These are phyloP conservation scores for Artemisiospiza belli DNA, from an alignment of 2,113 vertebrate species.

Conservation along the genomic window DNA sequence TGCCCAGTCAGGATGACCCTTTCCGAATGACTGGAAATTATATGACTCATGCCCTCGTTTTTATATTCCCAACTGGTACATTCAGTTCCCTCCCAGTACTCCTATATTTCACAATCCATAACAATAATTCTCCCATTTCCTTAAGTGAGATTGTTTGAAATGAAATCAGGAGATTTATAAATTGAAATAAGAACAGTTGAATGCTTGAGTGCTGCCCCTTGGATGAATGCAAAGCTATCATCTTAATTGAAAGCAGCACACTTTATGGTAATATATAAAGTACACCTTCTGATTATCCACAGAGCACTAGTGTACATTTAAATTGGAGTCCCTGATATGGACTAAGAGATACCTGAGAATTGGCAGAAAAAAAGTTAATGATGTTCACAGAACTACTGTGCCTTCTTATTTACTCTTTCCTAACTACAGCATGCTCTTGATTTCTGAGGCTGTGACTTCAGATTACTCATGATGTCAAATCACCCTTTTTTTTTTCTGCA, in stretches of 20 bases:
- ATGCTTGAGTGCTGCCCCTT: not conserved
- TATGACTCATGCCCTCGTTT: slow-evolving; percentile 38
- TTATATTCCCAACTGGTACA: slow-evolving; percentile 31
- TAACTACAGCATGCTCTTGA: not conserved
- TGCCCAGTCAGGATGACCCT: slow-evolving; percentile 4
- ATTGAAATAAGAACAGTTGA: not conserved
- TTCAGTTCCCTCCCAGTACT: slow-evolving; percentile 28
- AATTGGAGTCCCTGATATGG: not conserved
- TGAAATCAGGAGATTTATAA: not conserved
- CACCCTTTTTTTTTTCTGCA: not conserved
- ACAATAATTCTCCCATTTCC: not conserved
- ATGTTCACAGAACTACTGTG: not conserved
- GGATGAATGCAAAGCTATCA: not conserved
- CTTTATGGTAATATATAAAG: not conserved
- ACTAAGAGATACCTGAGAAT: not conserved
- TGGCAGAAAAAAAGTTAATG: not conserved
- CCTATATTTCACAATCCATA: slow-evolving; percentile 7
- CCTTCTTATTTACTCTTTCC: not conserved
- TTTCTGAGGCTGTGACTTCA: not conserved
- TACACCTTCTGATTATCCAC: not conserved
- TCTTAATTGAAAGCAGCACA: not conserved
- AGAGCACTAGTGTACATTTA: not conserved
- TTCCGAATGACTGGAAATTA: slow-evolving; percentile 28
- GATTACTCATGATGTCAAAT: not conserved
- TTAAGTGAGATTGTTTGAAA: slow-evolving; percentile 31